Conservation (phyloP, 2,113 vertebrate genomes). For the Cyprinodon tularosa region DNA sequence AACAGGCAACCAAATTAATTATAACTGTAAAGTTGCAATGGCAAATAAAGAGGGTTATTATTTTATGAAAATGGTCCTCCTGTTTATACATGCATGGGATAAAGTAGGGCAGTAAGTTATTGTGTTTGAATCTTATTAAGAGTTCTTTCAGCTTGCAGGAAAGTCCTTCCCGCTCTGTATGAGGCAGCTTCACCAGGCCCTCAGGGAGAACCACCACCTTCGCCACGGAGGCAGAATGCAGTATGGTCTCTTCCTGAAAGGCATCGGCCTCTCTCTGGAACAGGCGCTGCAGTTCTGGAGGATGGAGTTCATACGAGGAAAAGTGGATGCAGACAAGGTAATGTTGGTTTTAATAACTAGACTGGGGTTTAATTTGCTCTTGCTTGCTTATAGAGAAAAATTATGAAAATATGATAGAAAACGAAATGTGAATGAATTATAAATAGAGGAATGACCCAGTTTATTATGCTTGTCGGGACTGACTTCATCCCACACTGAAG, state of each 20-base stretch:
- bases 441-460: neutral
- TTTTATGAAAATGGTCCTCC: too few relatives aligned
- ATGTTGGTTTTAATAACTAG: conserved; percentile 3
- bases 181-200: conserved; percentile 90
- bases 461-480: neutral
- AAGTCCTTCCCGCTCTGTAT: conserved; percentile 95
- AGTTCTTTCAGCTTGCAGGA: conserved; percentile 81
- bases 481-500: neutral
- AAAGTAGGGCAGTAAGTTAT: neutral
- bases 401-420: neutral
- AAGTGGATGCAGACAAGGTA: conserved; percentile 98
- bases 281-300: conserved; percentile 98
- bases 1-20: too few relatives aligned
- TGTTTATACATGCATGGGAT: neutral
- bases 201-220: conserved; percentile 93
- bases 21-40: too few relatives aligned
- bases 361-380: neutral
- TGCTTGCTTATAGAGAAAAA: neutral
- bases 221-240: conserved; percentile 97
- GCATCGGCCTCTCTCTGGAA: conserved; percentile 92
- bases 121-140: neutral
- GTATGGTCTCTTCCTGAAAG: conserved; percentile 96
- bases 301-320: conserved; percentile 91
- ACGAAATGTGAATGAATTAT: neutral
- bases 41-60: too few relatives aligned